Evolutionary conservation across 2,113 vertebrate genomes (phyloP).

Genomic region (Silurus meridionalis): DNA sequence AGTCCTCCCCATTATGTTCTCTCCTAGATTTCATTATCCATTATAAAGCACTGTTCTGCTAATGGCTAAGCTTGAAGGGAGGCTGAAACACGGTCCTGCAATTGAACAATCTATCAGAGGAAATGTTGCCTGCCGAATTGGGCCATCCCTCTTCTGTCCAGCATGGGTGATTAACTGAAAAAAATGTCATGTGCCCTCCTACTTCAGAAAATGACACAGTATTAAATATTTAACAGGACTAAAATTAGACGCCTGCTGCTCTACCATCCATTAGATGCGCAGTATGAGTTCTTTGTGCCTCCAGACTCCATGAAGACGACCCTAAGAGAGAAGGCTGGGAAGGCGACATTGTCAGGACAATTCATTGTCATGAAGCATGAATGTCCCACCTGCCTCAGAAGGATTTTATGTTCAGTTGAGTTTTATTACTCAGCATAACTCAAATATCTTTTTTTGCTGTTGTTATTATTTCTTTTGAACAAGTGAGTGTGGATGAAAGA

Average conservation of each 20-base stretch:
- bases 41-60: constrained; percentile 34
- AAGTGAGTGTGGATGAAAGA: not conserved
- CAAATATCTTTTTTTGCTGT: not conserved
- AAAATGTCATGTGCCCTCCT: constrained; percentile 36
- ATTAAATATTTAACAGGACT: constrained; percentile 60
- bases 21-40: constrained; percentile 26
- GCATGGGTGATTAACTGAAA: constrained; percentile 46
- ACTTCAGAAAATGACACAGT: constrained; percentile 50
- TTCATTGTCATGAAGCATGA: constrained; percentile 16
- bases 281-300: constrained; percentile 6
- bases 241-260: constrained; percentile 52
- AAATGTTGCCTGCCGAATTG: constrained; percentile 20
- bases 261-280: constrained; percentile 45
- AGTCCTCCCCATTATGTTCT: not conserved
- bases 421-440: constrained; percentile 11
- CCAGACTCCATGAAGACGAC: constrained; percentile 8
- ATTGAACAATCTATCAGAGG: constrained; percentile 40
- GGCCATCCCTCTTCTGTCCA: constrained; percentile 49
- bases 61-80: constrained; percentile 34
- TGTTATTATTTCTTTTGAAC: not conserved
- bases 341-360: not conserved
- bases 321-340: not conserved
- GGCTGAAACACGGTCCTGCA: constrained; percentile 35
- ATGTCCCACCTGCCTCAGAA: not conserved
- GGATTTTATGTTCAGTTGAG: not conserved